These are phyloP conservation scores for Cryptocheilus praepositus DNA, from an alignment of 2,888 invertebrate species.

Conservation along the genomic window DNA sequence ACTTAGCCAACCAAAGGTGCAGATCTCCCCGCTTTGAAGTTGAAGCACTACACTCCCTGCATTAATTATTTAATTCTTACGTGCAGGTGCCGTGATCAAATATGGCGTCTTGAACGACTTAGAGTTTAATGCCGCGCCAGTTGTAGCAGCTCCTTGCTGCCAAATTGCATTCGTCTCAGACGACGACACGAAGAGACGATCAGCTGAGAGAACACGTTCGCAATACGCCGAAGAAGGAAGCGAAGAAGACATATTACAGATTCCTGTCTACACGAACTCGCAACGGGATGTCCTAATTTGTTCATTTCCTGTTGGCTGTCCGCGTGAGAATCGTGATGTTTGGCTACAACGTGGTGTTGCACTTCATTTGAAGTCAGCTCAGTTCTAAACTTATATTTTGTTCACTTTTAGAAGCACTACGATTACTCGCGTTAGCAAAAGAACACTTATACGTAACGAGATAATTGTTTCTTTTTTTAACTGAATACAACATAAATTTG, in stretches of 20 bases:
- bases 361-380: slow-evolving; percentile 60
- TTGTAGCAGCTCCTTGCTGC: slow-evolving; percentile 63
- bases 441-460: too few species aligned
- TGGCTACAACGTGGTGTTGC: slow-evolving; percentile 69
- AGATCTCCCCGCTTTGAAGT: too few species aligned
- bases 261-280: slow-evolving; percentile 68
- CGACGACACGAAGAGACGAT: slow-evolving; percentile 30
- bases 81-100: slow-evolving; percentile 64
- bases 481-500: too few species aligned
- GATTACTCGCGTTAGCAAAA: too few species aligned
- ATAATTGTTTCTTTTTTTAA: too few species aligned
- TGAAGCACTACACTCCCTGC: too few species aligned
- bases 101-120: slow-evolving; percentile 64
- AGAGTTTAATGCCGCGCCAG: slow-evolving; percentile 63
- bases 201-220: background rate
- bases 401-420: too few species aligned
- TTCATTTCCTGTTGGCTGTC: slow-evolving; percentile 65
- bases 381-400: slow-evolving; percentile 16
- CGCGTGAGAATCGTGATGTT: slow-evolving; percentile 56
- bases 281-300: slow-evolving; percentile 64
- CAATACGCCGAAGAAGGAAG: slow-evolving; percentile 10
- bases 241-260: slow-evolving; percentile 46
- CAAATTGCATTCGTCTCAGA: slow-evolving; percentile 61
- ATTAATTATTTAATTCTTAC: background rate
- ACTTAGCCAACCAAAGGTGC: too few species aligned